Evolutionary conservation across 1,140 invertebrate genomes (phyloP), one percentile per base, ranked within the genome.

Genomic region (Camponotus floridanus): DNA sequence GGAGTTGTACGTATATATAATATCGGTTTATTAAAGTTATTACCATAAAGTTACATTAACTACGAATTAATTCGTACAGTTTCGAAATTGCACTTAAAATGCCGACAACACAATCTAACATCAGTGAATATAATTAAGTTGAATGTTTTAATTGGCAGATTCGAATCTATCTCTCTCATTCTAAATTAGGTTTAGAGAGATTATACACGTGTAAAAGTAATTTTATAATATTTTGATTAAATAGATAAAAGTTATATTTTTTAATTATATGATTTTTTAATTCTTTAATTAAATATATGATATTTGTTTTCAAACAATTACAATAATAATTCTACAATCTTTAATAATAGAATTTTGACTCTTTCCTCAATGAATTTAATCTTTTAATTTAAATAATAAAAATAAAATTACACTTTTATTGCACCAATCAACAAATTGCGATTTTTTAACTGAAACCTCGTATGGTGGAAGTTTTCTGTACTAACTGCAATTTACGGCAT

Each of bases 21-120:
- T 71, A 71, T 59, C 79, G 79, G 67, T 81, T 83, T 73, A 62
- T 74, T 59, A 73, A 62, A 83, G 68, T 83, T 83, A 73, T 83
- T 31, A n/a, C 39, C 31, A 61, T 83, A 48, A 83, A 83, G 73
- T 83, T 74, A 73, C 39, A 73, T 61, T 71, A 73, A 39, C n/a
- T 55, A 36, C 26, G 68, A 83, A 73, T 83, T 83, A 83, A 83
- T 83, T 57, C 15, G 39, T 45, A 26, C 57, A 26, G 31, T 59
- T 61, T 21, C 68, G 26, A 45, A 83, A 61, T 31, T 83, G 68
- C 18, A 26, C 55, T 83, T 83, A 74, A 83, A 83, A 42, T 55
- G 18, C 13, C 31, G 36, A 3, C 5, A 55, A 42, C 13, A 9
- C 21, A 7, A 9, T 36, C 51, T 39, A 68, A 31, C 9, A 61